A percentile compares a stretch with the other conserved stretches of the same genome.
Evolutionary conservation across 1,140 invertebrate species (phyloP).

Genomic region (Macrostomum lignano): DNA sequence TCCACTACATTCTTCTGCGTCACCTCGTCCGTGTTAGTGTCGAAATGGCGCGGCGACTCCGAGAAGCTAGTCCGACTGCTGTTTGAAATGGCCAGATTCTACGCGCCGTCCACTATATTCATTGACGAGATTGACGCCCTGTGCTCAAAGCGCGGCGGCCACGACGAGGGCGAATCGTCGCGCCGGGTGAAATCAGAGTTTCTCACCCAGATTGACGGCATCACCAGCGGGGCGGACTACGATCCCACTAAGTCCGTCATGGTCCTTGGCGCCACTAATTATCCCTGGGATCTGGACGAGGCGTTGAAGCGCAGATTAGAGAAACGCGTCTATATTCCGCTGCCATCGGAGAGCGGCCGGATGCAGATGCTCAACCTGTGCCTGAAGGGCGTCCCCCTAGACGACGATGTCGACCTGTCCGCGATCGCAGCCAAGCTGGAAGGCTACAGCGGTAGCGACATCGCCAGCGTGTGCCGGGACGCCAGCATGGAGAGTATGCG

Average conservation of each 20-base stretch:
- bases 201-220: constrained; percentile 91
- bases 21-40: constrained; percentile 75
- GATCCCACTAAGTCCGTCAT: constrained; percentile 43
- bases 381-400: constrained; percentile 40
- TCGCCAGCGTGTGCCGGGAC: constrained; percentile 90
- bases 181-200: constrained; percentile 86
- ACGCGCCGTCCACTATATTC: constrained; percentile 94
- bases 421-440: constrained; percentile 54
- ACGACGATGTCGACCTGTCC: constrained; percentile 49
- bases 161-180: constrained; percentile 89
- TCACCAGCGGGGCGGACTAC: constrained; percentile 11
- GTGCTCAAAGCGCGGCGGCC: constrained; percentile 70
- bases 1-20: constrained; percentile 97
- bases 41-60: constrained; percentile 89
- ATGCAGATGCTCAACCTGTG: constrained; percentile 59
- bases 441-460: constrained; percentile 88
- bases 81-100: constrained; percentile 96
- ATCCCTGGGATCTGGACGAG: constrained; percentile 98
- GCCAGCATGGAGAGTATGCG: constrained; percentile 98
- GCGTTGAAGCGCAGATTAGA: constrained; percentile 69
- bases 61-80: constrained; percentile 85
- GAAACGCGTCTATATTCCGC: constrained; percentile 94
- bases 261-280: constrained; percentile 94
- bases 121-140: constrained; percentile 98
- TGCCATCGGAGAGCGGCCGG: constrained; percentile 62